Conservation (phyloP, 2,113 vertebrate genomes). For the Eulacestoma nigropectus region DNA sequence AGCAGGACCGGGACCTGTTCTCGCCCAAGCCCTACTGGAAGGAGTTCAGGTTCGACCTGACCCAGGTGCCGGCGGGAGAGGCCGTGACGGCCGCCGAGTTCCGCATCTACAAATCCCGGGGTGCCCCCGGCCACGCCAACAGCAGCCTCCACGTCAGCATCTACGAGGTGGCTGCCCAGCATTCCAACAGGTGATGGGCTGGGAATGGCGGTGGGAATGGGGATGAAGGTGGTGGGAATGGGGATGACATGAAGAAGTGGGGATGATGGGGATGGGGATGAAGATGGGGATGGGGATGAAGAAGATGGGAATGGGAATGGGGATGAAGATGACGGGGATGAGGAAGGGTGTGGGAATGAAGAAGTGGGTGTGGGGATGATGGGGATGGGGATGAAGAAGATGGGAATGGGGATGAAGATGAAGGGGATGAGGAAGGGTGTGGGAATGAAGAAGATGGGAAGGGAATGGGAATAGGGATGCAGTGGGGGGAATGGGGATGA, state of each 20-base stretch:
- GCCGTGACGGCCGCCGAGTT: constrained; percentile 88
- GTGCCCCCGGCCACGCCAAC: constrained; percentile 72
- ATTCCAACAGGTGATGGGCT: constrained; percentile 74
- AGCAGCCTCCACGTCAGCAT: constrained; percentile 85
- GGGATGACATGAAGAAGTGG: no score
- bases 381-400: no score
- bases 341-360: accelerated
- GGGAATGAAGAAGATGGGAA: neutral
- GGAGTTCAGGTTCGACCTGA: constrained; percentile 92
- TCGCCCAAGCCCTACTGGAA: constrained; percentile 91
- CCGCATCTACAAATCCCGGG: constrained; percentile 89
- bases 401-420: neutral
- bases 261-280: neutral
- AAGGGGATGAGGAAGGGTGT: no score
- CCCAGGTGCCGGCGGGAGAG: constrained; percentile 87
- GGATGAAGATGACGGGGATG: no score
- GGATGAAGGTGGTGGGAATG: accelerated
- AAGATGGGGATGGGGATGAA: no score
- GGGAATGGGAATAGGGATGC: no score
- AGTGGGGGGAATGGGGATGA: no score
- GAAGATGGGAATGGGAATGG: neutral
- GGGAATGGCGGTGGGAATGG: accelerated
- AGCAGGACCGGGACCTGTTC: constrained; percentile 82
- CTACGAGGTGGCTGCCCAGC: constrained; percentile 83
- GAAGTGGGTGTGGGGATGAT: no score